A percentile compares a stretch with the other conserved stretches of the same genome.
phyloP scores from a whole-genome alignment of 2,888 invertebrate species.

The Rhaphigaster nebulosa region DNA sequence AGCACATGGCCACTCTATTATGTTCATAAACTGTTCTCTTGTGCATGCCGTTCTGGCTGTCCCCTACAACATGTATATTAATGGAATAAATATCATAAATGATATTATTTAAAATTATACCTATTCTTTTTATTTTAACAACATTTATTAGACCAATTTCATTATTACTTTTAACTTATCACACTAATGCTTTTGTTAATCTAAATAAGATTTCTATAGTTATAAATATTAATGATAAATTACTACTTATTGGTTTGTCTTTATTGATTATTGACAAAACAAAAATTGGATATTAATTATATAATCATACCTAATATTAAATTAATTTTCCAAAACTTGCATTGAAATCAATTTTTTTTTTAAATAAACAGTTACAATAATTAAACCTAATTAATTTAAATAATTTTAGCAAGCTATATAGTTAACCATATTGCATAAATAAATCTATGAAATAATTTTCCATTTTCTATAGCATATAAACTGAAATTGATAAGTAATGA shows the following conservation, averaged over 20 bases:
- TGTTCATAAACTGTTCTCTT: constrained; percentile 80
- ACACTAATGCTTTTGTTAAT: not conserved
- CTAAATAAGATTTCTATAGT: not conserved
- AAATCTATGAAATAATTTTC: not conserved
- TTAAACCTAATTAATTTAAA: not conserved
- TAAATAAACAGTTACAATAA: not conserved
- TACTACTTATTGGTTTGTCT: not conserved
- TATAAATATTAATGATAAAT: not conserved
- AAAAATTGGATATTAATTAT: not conserved
- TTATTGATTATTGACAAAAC: not conserved
- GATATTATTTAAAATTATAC: not conserved
- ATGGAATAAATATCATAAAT: not conserved
- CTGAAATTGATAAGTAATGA: not conserved
- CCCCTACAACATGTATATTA: constrained; percentile 71
- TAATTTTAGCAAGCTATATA: not conserved
- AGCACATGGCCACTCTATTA: constrained; percentile 87
- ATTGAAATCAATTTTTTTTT: not conserved
- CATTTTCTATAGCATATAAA: not conserved
- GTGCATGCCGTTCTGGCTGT: constrained; percentile 75
- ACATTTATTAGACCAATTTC: not conserved
- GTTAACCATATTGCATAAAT: not conserved
- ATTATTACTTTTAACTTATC: not conserved
- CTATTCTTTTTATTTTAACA: not conserved
- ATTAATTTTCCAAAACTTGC: not conserved
- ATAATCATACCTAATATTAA: not conserved